Conservation (phyloP, 2,113 vertebrate genomes). For the Dasypus novemcinctus region DNA sequence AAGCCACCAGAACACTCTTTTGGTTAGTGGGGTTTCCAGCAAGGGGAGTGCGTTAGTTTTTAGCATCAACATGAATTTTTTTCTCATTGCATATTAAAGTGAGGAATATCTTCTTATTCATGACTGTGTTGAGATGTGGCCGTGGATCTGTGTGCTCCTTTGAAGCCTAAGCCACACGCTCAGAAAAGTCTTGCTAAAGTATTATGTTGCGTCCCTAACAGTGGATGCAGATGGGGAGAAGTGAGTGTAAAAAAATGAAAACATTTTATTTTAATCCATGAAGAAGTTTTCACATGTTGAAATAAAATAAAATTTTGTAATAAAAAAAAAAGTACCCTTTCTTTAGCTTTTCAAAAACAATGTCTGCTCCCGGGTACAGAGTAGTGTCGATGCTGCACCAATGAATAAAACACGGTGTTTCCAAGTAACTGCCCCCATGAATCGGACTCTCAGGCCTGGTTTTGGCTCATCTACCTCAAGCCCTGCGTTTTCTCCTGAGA, state of each 20-base stretch:
- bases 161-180: not conserved
- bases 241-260: not conserved
- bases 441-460: conserved; percentile 30
- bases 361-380: conserved; percentile 24
- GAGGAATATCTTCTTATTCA: not conserved
- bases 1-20: too few species aligned
- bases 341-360: conserved; percentile 52
- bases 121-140: not conserved
- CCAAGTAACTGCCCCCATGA: conserved; percentile 48
- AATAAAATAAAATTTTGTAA: not conserved
- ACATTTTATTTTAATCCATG: too few species aligned
- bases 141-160: not conserved
- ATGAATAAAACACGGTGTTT: conserved; percentile 68
- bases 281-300: not conserved
- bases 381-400: conserved; percentile 45
- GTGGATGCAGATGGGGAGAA: not conserved
- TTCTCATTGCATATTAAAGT: not conserved
- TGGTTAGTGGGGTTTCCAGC: too few species aligned
- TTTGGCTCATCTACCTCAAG: conserved; percentile 49
- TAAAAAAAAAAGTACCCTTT: not conserved
- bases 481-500: not conserved
- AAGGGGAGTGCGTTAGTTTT: too few species aligned
- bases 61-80: too few species aligned
- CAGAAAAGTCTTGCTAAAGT: not conserved
- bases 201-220: not conserved